Percentiles rank a stretch among this genome's conserved stretches.
Conservation (phyloP, 2,888 invertebrate species). For the Sceliomorpha sp. region DNA sequence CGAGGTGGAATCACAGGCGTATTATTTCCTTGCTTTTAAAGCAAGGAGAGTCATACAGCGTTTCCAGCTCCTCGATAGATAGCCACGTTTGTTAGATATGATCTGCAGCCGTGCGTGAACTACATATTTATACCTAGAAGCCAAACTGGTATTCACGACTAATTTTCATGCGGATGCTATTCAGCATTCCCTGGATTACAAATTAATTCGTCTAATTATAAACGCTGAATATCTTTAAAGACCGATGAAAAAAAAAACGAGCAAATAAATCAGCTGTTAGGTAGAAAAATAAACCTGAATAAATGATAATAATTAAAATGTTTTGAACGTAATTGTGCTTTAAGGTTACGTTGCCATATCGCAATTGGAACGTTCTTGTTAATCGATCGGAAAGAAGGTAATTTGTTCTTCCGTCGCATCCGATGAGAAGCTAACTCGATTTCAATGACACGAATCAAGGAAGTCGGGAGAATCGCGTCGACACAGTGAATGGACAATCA, state of each 20-base stretch:
- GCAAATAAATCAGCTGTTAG: not conserved
- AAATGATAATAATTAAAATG: not conserved
- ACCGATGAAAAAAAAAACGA: slow-evolving; percentile 20
- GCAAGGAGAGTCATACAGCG: slow-evolving; percentile 31
- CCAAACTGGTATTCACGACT: slow-evolving; percentile 49
- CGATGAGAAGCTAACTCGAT: too few relatives aligned
- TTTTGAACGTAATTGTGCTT: too few relatives aligned
- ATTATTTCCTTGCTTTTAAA: slow-evolving; percentile 49
- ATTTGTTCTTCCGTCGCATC: too few relatives aligned
- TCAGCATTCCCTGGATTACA: slow-evolving; percentile 19
- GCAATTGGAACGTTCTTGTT: too few relatives aligned
- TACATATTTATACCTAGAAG: slow-evolving; percentile 29
- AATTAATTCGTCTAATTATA: slow-evolving; percentile 48
- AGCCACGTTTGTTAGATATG: slow-evolving; percentile 48
- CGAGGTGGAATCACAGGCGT: slow-evolving; percentile 45
- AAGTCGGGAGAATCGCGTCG: too few relatives aligned
- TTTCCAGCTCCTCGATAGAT: slow-evolving; percentile 41
- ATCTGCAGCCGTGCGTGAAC: slow-evolving; percentile 51
- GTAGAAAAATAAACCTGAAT: slow-evolving; percentile 1
- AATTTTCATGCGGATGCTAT: slow-evolving; percentile 40
- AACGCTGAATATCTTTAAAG: slow-evolving; percentile 19
- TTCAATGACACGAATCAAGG: too few relatives aligned
- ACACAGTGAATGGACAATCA: too few relatives aligned
- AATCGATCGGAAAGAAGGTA: too few relatives aligned
- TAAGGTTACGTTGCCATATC: too few relatives aligned